phyloP scores from a whole-genome alignment of 1,140 invertebrate genomes.

The Bombus soroeensis region DNA sequence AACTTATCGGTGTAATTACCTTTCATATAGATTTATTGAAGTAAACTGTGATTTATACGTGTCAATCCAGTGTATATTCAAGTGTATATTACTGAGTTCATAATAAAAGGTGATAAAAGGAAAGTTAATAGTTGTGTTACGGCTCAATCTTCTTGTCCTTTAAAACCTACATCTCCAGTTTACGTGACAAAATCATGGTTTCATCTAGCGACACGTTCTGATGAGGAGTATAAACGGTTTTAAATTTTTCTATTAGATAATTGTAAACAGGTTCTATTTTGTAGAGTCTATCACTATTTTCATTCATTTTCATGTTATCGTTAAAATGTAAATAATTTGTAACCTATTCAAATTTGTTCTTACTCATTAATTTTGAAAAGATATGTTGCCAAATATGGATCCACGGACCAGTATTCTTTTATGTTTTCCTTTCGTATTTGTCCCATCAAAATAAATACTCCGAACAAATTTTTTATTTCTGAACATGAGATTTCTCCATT shows the following conservation, averaged over 20 bases:
- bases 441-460: slow-evolving; percentile 42
- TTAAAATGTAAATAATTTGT: slow-evolving; percentile 35
- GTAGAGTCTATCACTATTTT: slow-evolving; percentile 22
- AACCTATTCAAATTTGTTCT: slow-evolving; percentile 26
- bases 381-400: slow-evolving; percentile 35
- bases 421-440: slow-evolving; percentile 33
- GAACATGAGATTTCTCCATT: slow-evolving; percentile 41
- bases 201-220: slow-evolving; percentile 17
- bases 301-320: slow-evolving; percentile 36
- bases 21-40: no score
- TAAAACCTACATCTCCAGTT: no score
- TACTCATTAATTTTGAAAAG: slow-evolving; percentile 36
- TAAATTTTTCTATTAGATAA: slow-evolving; percentile 37
- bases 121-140: no score
- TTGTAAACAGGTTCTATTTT: slow-evolving; percentile 47
- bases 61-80: no score
- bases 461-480: slow-evolving; percentile 36
- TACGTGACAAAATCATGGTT: no score
- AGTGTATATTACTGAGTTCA: no score
- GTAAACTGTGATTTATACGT: no score
- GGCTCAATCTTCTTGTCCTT: no score
- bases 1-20: no score
- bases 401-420: not conserved
- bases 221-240: slow-evolving; percentile 36
- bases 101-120: no score